phyloP scores from a whole-genome alignment of 2,113 vertebrate species.

The Pontoporia blainvillei region DNA sequence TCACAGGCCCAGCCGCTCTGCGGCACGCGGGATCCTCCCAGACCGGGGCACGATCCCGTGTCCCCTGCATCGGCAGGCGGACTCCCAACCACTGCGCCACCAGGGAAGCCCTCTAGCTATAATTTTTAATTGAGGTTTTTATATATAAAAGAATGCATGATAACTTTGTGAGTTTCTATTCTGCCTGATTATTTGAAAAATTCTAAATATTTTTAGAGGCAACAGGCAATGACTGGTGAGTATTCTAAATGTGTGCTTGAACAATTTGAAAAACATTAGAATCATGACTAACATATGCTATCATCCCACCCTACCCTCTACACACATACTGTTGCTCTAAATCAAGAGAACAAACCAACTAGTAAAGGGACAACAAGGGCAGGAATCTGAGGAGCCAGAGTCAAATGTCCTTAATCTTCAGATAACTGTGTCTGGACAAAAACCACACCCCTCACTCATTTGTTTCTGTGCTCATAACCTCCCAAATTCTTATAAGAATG shows the following conservation, averaged over 20 bases:
- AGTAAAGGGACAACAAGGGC: background rate
- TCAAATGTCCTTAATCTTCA: background rate
- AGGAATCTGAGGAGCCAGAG: background rate
- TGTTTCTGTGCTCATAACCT: background rate
- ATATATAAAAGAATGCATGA: background rate
- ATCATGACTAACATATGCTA: background rate
- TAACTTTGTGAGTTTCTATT: background rate
- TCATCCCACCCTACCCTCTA: background rate
- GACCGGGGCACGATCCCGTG: no score
- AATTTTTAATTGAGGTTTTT: constrained; percentile 37
- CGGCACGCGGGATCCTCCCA: no score
- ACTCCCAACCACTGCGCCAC: no score
- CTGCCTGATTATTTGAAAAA: background rate
- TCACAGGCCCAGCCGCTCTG: no score
- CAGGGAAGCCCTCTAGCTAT: background rate
- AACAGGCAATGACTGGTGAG: background rate
- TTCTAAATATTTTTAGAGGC: constrained; percentile 4
- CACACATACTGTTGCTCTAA: background rate
- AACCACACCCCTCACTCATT: background rate
- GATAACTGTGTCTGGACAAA: background rate
- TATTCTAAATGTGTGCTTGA: background rate
- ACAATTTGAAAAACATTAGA: background rate
- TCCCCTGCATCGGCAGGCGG: no score
- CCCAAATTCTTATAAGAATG: background rate
- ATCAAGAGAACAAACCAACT: background rate